Conservation (phyloP, 2,113 vertebrate species). For the Lophochroa leadbeateri region DNA sequence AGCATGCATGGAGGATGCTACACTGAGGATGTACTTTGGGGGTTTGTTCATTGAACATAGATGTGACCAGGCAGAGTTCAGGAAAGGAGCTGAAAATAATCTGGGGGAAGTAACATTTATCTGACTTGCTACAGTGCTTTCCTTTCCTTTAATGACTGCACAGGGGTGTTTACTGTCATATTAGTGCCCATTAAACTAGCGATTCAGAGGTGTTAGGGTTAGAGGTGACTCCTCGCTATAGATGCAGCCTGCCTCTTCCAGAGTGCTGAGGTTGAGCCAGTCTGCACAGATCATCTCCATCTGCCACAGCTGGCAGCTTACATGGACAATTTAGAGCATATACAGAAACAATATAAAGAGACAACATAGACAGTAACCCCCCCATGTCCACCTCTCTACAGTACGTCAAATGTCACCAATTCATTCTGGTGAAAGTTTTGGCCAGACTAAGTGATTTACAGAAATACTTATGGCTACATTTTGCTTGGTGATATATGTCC, state of each 20-base stretch:
- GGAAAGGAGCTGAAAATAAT: neutral
- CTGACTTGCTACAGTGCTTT: rapidly evolving
- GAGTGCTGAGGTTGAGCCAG: neutral
- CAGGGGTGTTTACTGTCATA: no score
- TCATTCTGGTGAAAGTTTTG: neutral
- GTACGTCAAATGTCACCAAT: neutral
- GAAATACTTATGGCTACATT: rapidly evolving
- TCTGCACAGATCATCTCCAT: neutral
- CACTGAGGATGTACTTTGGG: neutral
- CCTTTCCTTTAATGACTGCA: neutral
- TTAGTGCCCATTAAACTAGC: no score
- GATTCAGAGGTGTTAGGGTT: neutral
- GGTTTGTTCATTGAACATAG: neutral
- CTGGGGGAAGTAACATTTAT: neutral
- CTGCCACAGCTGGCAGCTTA: neutral
- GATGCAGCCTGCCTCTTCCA: no score
- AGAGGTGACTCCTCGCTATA: neutral
- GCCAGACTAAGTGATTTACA: neutral
- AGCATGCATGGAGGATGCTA: neutral
- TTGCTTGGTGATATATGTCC: neutral
- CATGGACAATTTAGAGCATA: neutral
- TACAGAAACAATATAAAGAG: neutral
- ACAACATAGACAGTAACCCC: neutral
- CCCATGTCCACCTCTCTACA: no score
- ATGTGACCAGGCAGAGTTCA: neutral